phyloP scores from a whole-genome alignment of 2,888 invertebrate genomes.

The Nomada fabriciana region DNA sequence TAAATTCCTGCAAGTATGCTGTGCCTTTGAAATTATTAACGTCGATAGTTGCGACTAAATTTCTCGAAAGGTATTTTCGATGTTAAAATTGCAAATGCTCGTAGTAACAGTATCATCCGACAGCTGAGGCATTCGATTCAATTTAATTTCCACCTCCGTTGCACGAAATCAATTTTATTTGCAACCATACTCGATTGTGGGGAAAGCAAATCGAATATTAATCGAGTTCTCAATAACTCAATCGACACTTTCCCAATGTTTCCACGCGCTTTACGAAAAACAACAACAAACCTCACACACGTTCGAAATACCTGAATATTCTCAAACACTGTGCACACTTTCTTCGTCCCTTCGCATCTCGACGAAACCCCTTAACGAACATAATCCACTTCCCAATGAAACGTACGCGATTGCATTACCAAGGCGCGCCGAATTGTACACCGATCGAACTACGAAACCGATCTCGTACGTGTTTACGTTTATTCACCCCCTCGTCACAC shows the following conservation, averaged over 20 bases:
- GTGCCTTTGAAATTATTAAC: no score
- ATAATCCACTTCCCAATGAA: neutral
- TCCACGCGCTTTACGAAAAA: neutral
- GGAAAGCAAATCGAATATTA: neutral
- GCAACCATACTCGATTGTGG: no score
- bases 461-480: slow-evolving; percentile 26
- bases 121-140: no score
- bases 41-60: no score
- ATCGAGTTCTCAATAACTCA: neutral
- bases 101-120: no score
- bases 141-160: no score
- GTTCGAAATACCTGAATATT: slow-evolving; percentile 16
- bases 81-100: no score
- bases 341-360: neutral
- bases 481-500: slow-evolving; percentile 18
- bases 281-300: neutral
- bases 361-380: neutral
- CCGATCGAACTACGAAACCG: slow-evolving; percentile 32
- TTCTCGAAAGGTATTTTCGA: no score
- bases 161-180: no score
- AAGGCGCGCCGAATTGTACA: neutral
- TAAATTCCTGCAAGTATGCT: no score
- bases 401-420: neutral
- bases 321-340: slow-evolving; percentile 24
- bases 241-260: neutral